Percentiles rank a stretch among this genome's conserved stretches.
phyloP scores from a whole-genome alignment of 2,113 vertebrate genomes.

The Pterocles burchelli region DNA sequence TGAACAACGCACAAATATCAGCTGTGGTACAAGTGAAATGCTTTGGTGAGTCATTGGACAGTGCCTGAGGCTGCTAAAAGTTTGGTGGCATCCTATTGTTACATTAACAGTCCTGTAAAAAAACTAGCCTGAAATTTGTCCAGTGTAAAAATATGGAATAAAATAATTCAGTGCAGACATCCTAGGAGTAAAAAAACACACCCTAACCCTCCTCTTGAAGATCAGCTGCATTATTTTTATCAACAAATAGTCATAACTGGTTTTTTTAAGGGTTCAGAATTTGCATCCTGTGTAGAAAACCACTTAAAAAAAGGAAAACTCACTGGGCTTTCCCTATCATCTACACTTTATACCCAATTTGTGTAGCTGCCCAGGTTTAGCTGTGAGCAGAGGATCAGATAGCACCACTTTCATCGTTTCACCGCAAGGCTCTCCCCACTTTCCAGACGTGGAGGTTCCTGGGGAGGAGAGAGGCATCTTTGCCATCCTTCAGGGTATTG shows the following conservation, averaged over 20 bases:
- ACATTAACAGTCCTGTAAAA: not conserved
- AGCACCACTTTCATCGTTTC: not conserved
- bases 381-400: not conserved
- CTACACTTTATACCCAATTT: not conserved
- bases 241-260: not conserved
- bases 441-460: not conserved
- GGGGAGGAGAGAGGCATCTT: not conserved
- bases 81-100: not conserved
- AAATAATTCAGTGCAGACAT: not conserved
- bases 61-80: not conserved
- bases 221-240: not conserved
- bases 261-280: not conserved
- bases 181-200: conserved; percentile 16
- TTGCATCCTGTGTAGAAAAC: not conserved
- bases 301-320: not conserved
- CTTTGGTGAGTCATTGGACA: not conserved
- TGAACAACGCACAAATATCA: conserved; percentile 19
- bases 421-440: not conserved
- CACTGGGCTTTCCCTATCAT: not conserved
- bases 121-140: not conserved
- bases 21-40: conserved; percentile 27
- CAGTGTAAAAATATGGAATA: not conserved
- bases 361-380: not conserved
- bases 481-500: not conserved
- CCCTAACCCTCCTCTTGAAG: not conserved